Percentiles rank a stretch among this genome's conserved stretches.
Evolutionary conservation across 2,797 vertebrate genomes (phyloP).

Genomic region (Sternarchorhynchus goeldii): DNA sequence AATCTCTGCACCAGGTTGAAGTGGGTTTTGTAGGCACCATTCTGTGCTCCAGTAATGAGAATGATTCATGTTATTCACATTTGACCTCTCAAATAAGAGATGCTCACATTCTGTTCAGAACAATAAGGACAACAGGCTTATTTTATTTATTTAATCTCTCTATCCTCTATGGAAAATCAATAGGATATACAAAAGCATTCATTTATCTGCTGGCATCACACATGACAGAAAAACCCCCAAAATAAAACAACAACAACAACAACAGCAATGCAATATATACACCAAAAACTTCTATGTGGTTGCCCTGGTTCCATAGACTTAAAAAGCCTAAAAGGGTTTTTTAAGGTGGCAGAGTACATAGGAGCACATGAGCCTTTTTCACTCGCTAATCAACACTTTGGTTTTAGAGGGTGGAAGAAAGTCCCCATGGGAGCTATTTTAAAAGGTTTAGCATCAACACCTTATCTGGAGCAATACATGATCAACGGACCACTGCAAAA

Average conservation of each 20-base stretch:
- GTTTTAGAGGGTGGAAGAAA: conserved; percentile 24
- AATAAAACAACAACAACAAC: conserved; percentile 15
- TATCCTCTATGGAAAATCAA: conserved; percentile 24
- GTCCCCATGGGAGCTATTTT: conserved; percentile 40
- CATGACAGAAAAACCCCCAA: conserved; percentile 23
- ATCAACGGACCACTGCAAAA: conserved; percentile 47
- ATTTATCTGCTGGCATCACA: conserved; percentile 15
- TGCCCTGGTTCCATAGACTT: not conserved
- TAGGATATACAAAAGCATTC: conserved; percentile 16
- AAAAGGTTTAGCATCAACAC: conserved; percentile 41
- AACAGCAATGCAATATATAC: conserved; percentile 13
- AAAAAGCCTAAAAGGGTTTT: conserved; percentile 11
- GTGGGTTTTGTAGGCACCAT: too few relatives aligned
- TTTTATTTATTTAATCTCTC: conserved; percentile 23
- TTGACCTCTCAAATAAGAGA: not conserved
- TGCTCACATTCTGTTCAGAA: not conserved
- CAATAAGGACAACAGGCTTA: not conserved
- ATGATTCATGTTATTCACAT: not conserved
- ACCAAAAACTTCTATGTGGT: conserved; percentile 10
- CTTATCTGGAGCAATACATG: conserved; percentile 42
- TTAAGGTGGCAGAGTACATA: conserved; percentile 21
- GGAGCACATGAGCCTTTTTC: conserved; percentile 36
- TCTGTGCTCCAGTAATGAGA: too few relatives aligned
- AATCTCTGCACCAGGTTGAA: too few relatives aligned
- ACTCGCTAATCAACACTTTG: conserved; percentile 40